Evolutionary conservation across 2,797 vertebrate species (phyloP).

Genomic region (Florisuga fusca): DNA sequence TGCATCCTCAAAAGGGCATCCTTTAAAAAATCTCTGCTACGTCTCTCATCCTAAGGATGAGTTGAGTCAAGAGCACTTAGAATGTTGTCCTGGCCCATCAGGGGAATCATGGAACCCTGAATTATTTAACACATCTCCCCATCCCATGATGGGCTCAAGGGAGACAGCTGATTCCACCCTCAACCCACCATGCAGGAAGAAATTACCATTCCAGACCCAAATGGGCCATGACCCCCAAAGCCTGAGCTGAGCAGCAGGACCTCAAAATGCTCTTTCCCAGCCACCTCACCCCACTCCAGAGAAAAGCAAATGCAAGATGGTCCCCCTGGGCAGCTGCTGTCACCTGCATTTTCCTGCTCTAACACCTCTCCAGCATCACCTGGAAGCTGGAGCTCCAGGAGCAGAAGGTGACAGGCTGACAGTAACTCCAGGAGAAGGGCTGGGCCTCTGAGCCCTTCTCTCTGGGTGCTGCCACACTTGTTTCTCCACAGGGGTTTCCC

Average conservation of each 20-base stretch:
- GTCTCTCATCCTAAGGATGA: neutral
- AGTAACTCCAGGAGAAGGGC: neutral
- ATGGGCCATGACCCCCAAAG: neutral
- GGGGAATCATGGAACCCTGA: neutral
- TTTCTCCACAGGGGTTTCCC: neutral
- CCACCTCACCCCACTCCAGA: neutral
- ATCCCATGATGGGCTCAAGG: neutral
- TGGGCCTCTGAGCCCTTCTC: neutral
- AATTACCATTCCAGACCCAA: neutral
- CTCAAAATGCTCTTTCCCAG: neutral
- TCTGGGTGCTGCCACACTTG: fast-evolving
- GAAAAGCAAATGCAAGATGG: neutral
- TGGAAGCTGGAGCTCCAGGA: neutral
- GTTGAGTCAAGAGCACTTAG: neutral
- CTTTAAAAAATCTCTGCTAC: neutral
- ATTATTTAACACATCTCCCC: neutral
- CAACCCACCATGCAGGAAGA: neutral
- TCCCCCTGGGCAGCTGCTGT: fast-evolving
- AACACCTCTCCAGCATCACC: neutral
- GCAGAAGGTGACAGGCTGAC: neutral
- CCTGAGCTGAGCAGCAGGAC: neutral
- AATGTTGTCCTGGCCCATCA: neutral
- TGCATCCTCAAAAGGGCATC: fast-evolving
- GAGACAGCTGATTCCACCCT: neutral
- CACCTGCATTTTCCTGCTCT: neutral